Evolutionary conservation across 2,113 vertebrate species (phyloP).

Genomic region (Verasper variegatus): DNA sequence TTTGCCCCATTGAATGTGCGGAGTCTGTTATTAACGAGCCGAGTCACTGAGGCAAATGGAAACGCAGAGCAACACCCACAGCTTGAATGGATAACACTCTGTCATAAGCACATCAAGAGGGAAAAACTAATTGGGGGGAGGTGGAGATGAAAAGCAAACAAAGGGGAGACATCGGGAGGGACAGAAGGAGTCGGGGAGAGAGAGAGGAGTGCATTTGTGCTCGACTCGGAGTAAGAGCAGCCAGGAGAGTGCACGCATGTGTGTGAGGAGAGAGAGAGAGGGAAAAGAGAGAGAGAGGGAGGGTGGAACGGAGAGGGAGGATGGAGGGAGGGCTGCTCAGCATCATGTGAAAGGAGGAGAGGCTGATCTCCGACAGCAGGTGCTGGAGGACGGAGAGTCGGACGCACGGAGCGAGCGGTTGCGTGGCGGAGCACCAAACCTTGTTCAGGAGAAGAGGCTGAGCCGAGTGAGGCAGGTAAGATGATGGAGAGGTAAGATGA

Average conservation of each 20-base stretch:
- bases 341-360: slow-evolving; percentile 70
- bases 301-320: slow-evolving; percentile 29
- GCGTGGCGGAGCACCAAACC: slow-evolving; percentile 38
- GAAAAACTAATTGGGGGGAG: slow-evolving; percentile 30
- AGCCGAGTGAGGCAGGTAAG: slow-evolving; percentile 50
- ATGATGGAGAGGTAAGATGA: slow-evolving; percentile 8
- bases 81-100: slow-evolving; percentile 32
- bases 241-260: background rate
- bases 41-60: slow-evolving; percentile 6
- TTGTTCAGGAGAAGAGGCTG: slow-evolving; percentile 45
- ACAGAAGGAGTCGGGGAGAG: slow-evolving; percentile 12
- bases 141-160: slow-evolving; percentile 33
- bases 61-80: slow-evolving; percentile 37
- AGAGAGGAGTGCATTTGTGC: slow-evolving; percentile 32
- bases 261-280: background rate
- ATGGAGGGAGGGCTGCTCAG: slow-evolving; percentile 63
- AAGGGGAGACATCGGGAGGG: slow-evolving; percentile 2
- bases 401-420: slow-evolving; percentile 36
- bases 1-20: slow-evolving; percentile 35
- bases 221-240: slow-evolving; percentile 36
- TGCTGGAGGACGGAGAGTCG: slow-evolving; percentile 62
- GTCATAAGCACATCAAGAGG: slow-evolving; percentile 46
- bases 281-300: slow-evolving; percentile 14
- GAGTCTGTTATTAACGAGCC: slow-evolving; percentile 26
- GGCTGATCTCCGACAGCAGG: slow-evolving; percentile 73